Percentiles rank a stretch among this genome's conserved stretches.
These are phyloP conservation scores for Menidia beryllina DNA, from an alignment of 2,113 vertebrate species.

Conservation along the genomic window DNA sequence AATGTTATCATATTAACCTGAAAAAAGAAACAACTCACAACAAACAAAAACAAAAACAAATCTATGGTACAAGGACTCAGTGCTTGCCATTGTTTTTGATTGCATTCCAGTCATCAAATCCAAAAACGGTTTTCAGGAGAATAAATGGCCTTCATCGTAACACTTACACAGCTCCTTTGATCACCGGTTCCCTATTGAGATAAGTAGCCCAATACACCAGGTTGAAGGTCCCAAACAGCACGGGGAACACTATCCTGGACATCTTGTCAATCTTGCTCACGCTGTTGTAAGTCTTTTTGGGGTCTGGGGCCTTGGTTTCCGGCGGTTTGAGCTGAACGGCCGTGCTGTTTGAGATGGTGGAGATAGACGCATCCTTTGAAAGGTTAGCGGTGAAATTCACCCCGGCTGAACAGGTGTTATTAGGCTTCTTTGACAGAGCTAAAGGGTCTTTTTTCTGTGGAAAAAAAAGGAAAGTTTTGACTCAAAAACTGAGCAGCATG, in stretches of 20 bases:
- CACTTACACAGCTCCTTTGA: constrained; percentile 88
- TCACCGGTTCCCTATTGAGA: constrained; percentile 95
- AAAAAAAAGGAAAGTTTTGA: constrained; percentile 24
- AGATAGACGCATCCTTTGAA: constrained; percentile 88
- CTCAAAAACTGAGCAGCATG: constrained; percentile 1
- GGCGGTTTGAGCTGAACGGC: constrained; percentile 84
- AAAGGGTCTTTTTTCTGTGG: constrained; percentile 92
- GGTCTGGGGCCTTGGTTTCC: constrained; percentile 89
- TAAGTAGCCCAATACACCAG: constrained; percentile 99
- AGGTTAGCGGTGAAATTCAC: constrained; percentile 90
- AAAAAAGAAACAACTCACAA: constrained; percentile 49
- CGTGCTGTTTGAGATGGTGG: constrained; percentile 88
- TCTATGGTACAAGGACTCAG: constrained; percentile 80
- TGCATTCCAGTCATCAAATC: constrained; percentile 73
- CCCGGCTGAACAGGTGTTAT: constrained; percentile 87
- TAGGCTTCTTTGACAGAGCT: constrained; percentile 88
- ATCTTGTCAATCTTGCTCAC: constrained; percentile 99
- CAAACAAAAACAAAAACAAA: too few species aligned
- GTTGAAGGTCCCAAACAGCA: constrained; percentile 97
- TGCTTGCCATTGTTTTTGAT: constrained; percentile 79
- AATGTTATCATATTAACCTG: constrained; percentile 48
- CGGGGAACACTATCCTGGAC: constrained; percentile 96
- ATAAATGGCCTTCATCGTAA: constrained; percentile 39
- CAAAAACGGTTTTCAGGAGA: constrained; percentile 70
- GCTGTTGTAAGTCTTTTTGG: constrained; percentile 99